Evolutionary conservation across 2,888 invertebrate species (phyloP).

Genomic region (Erebia ligea): DNA sequence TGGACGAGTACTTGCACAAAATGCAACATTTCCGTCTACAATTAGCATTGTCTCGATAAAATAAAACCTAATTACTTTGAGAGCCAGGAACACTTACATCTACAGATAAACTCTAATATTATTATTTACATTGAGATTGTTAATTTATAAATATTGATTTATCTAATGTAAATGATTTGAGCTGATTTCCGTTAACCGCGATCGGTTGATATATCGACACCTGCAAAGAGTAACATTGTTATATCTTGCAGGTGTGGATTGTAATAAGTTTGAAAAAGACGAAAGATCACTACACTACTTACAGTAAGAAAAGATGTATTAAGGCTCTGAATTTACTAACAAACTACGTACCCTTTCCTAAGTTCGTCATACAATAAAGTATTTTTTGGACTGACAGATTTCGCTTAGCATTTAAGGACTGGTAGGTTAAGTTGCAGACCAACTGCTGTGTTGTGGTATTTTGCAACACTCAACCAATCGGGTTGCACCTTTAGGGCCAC

Average conservation of each 20-base stretch:
- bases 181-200: slow-evolving; percentile 57
- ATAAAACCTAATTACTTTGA: slow-evolving; percentile 78
- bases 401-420: background rate
- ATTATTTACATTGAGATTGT: slow-evolving; percentile 80
- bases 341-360: slow-evolving; percentile 47
- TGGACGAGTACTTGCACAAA: slow-evolving; percentile 62
- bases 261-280: slow-evolving; percentile 32
- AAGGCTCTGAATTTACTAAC: slow-evolving; percentile 41
- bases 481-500: background rate
- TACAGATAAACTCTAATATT: slow-evolving; percentile 59
- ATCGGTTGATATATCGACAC: slow-evolving; percentile 18
- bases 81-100: slow-evolving; percentile 80
- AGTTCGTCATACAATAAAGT: slow-evolving; percentile 43
- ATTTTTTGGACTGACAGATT: slow-evolving; percentile 7
- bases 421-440: background rate
- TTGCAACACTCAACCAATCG: background rate
- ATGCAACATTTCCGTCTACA: slow-evolving; percentile 62
- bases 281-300: slow-evolving; percentile 50
- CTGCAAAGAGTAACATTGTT: too few relatives aligned
- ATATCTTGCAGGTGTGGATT: background rate
- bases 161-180: slow-evolving; percentile 80
- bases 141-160: slow-evolving; percentile 76
- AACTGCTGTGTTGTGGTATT: background rate
- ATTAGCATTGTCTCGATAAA: slow-evolving; percentile 71
- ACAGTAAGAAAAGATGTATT: slow-evolving; percentile 45